Conservation (phyloP, 2,888 invertebrate species). For the Torymus aiolomorphi region DNA sequence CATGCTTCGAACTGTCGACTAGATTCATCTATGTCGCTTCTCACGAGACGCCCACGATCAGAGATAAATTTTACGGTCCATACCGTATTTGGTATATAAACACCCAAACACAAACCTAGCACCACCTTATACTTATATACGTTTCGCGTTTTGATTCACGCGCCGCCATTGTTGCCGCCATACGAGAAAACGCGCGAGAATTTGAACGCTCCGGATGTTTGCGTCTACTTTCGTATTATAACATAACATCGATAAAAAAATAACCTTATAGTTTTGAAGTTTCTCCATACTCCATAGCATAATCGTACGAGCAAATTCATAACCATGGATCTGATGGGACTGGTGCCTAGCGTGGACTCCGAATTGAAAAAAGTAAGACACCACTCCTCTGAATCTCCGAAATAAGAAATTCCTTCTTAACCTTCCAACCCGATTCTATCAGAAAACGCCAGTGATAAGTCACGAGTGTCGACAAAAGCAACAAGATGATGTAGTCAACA, state of each 20-base stretch:
- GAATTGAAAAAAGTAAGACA: slow-evolving; percentile 2
- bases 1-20: slow-evolving; percentile 12
- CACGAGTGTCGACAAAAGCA: slow-evolving; percentile 63
- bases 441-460: slow-evolving; percentile 41
- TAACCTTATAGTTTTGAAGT: no score
- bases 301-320: no score
- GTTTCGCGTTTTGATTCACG: slow-evolving; percentile 25
- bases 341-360: slow-evolving; percentile 21
- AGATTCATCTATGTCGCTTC: background rate
- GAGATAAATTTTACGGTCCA: slow-evolving; percentile 39
- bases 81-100: slow-evolving; percentile 48
- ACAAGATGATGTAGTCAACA: slow-evolving; percentile 60
- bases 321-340: slow-evolving; percentile 45
- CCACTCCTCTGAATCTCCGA: no score
- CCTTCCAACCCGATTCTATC: background rate
- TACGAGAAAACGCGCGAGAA: slow-evolving; percentile 11
- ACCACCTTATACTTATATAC: slow-evolving; percentile 5
- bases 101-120: slow-evolving; percentile 27
- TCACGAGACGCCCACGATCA: slow-evolving; percentile 31
- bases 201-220: slow-evolving; percentile 2
- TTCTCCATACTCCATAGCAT: no score
- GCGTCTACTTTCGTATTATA: no score
- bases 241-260: no score
- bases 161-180: background rate
- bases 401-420: background rate